Conservation (phyloP, 1,140 invertebrate species). For the Pseudobourletiella spinata region DNA sequence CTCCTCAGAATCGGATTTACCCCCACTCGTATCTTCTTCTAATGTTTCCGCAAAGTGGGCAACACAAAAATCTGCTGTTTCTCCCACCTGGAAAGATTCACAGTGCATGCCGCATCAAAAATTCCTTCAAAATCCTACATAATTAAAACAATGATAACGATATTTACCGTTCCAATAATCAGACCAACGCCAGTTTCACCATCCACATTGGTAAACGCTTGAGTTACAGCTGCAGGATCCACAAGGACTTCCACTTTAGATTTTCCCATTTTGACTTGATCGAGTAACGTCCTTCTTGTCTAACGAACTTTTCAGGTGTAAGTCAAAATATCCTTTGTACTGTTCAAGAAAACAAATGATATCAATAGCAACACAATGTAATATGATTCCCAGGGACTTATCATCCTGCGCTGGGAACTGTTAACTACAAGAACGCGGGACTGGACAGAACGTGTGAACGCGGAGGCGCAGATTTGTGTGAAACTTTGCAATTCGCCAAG, state of each 20-base stretch:
- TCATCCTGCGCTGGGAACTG: too few species aligned
- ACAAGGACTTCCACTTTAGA: constrained; percentile 18
- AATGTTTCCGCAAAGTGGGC: constrained; percentile 27
- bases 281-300: too few species aligned
- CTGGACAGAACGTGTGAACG: too few species aligned
- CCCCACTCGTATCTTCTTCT: constrained; percentile 37
- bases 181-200: constrained; percentile 19
- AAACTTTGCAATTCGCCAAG: too few species aligned
- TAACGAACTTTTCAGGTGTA: too few species aligned
- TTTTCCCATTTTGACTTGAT: constrained; percentile 13
- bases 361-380: too few species aligned
- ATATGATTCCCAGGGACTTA: too few species aligned
- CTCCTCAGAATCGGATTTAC: not conserved
- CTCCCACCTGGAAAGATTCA: constrained; percentile 16
- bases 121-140: not conserved
- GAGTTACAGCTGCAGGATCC: constrained; percentile 18
- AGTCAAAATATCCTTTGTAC: too few species aligned
- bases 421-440: too few species aligned
- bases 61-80: constrained; percentile 18
- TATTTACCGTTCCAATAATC: constrained; percentile 30
- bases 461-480: too few species aligned
- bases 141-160: not conserved
- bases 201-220: constrained; percentile 17
- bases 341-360: too few species aligned
- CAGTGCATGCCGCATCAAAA: not conserved